Percentiles rank a stretch among this genome's conserved stretches.
These are phyloP conservation scores for Amphipoea oculea DNA, from an alignment of 2,888 invertebrate genomes.

Conservation along the genomic window DNA sequence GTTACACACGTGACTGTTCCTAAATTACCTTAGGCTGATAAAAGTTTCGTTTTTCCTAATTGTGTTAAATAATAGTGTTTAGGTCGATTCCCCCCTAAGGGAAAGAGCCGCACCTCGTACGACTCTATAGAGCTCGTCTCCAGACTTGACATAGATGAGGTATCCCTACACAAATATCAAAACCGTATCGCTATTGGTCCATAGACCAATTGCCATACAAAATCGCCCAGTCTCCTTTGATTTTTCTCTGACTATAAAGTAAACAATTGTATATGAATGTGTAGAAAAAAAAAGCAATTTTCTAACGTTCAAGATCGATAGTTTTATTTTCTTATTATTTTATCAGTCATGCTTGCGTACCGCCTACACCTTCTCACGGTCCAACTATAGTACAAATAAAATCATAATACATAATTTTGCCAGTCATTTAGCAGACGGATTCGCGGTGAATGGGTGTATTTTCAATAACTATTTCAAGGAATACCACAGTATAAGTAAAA, in stretches of 20 bases:
- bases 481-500: background rate
- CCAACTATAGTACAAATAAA: slow-evolving; percentile 41
- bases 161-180: too few species aligned
- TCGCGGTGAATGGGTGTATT: slow-evolving; percentile 47
- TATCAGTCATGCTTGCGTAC: background rate
- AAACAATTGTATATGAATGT: background rate
- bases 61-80: too few species aligned
- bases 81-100: too few species aligned
- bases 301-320: background rate
- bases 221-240: background rate
- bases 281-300: too few species aligned
- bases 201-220: too few species aligned
- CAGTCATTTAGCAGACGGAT: slow-evolving; percentile 45
- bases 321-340: background rate
- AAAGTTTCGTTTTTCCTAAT: too few species aligned
- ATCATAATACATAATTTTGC: slow-evolving; percentile 47
- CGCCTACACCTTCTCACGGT: slow-evolving; percentile 1
- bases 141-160: too few species aligned
- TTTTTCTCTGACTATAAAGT: background rate
- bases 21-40: too few species aligned
- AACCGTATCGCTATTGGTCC: too few species aligned
- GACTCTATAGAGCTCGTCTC: too few species aligned
- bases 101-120: too few species aligned
- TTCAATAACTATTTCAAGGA: slow-evolving; percentile 52
- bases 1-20: too few species aligned